Base-by-base conservation (phyloP, 2,797 vertebrate species). In the Acanthiza pusilla region DNA sequence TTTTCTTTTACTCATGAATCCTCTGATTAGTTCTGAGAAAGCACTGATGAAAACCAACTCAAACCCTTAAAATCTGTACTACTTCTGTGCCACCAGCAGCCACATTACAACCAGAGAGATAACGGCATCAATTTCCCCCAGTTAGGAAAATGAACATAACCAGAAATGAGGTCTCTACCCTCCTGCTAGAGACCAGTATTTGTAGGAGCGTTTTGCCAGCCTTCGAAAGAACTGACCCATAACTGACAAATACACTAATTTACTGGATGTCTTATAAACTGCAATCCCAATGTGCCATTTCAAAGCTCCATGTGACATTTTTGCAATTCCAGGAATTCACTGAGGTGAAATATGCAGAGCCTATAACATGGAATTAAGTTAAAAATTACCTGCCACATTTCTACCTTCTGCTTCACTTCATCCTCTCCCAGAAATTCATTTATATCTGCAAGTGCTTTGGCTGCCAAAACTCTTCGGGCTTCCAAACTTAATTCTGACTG, bases 331-430 rank as follows among this genome's bases (percentile, higher is more conserved):
- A 81, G 57, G 32, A 79, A 93, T 84, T 91, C 72, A 87, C 14
- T 60, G 10, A 43, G 14, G 88, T 92, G 48, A 92, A 84, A 67
- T 20, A 54, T 2, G 23, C n/a, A 92, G 26, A 84, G 50, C 36
- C 51, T 2, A 0, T 34, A 81, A 61, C 42, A 65, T 2, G 36
- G 45, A 89, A 32, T 55, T 7, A 78, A 85, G 85, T 82, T 95
- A 26, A 96, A 89, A 94, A 91, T 92, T 98, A 99, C 99, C 99
- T 99, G 99, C 99, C 99, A 99, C 89, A 96, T 91, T 88, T 97
- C 98, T 42, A 99, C 98, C 88, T 98, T 98, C 91, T 97, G 96
- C 66, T 96, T 97, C 54, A 99, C 96, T 45, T 98, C 97, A 75
- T 98, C 98, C 81, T 98, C 97, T 90, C 96, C 97, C 90, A 98